Base-by-base conservation (phyloP, 2,888 invertebrate genomes). In the Nymphalis polychloros region DNA sequence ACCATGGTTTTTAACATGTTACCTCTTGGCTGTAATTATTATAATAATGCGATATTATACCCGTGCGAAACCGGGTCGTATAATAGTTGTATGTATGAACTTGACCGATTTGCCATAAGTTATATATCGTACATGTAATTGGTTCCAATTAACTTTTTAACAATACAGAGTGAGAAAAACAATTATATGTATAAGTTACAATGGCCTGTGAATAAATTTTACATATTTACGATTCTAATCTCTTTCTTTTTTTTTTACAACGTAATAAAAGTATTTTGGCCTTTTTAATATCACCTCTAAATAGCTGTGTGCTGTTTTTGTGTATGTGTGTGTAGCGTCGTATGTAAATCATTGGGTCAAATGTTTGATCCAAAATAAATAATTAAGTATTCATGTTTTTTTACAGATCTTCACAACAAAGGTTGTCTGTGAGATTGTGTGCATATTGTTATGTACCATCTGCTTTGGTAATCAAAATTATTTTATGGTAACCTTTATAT, bases 201-300 rank as follows among this genome's bases (percentile, higher is more conserved):
- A 63, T 63, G 23, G 48, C 35, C 50, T 61, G 63, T 57, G 41
- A 52, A 69, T 69, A 71, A 68, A 71, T 68, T 63, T 53, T 46
- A 41, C 27, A 55, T 67, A 63, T 68, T 71, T 68, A 71, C 62
- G 68, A 60, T 65, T 31, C 67, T 67, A 70, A 64, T 64, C 64
- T 47, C n/a, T 31, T 52, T 23, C 62, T 48, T 52, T 27, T 47
- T 52, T 27, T 47, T 41, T 41, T 13, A 41, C 41, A 41, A 23
- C 50, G 55, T 52, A 47, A 61, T 60, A 61, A 61, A 66, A 60
- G 65, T 52, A 50, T 50, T 57, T 64, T 41, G 35, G 59, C 35
- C 50, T 47, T 59, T 65, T 59, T 55, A 35, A 17, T 55, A 55
- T 55, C 55, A 55, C 55, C 55, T 55, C 23, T 52, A 23, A 52